Evolutionary conservation across 2,888 invertebrate genomes (phyloP).

Genomic region (Patella ulyssiponensis): DNA sequence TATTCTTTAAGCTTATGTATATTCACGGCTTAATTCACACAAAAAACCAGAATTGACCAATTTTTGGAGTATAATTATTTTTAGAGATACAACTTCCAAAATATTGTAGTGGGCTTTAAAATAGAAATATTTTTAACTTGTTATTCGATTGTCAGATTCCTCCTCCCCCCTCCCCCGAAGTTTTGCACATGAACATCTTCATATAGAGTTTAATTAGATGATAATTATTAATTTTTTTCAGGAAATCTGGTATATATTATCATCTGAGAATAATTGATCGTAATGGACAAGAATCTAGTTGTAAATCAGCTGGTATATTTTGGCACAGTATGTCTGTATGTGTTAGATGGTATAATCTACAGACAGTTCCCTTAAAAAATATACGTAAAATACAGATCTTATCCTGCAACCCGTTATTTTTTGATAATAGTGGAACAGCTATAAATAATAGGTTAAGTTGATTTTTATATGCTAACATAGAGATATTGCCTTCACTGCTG

Average conservation of each 20-base stretch:
- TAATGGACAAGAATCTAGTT: constrained; percentile 44
- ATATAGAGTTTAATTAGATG: too few relatives aligned
- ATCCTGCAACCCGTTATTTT: constrained; percentile 66
- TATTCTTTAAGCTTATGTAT: background rate
- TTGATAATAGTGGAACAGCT: constrained; percentile 54
- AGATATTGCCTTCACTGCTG: background rate
- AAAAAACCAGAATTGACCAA: too few relatives aligned
- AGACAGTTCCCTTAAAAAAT: constrained; percentile 45
- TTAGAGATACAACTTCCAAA: too few relatives aligned
- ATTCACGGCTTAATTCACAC: too few relatives aligned
- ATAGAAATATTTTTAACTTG: too few relatives aligned
- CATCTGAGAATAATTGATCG: constrained; percentile 54
- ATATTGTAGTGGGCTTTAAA: too few relatives aligned
- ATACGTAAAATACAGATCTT: constrained; percentile 55
- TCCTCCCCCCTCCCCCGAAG: too few relatives aligned
- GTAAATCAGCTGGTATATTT: constrained; percentile 51
- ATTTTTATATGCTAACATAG: background rate
- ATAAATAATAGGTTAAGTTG: constrained; percentile 58
- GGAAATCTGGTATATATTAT: constrained; percentile 53
- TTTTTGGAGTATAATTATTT: too few relatives aligned
- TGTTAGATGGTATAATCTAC: constrained; percentile 61
- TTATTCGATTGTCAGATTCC: too few relatives aligned
- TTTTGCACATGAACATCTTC: too few relatives aligned
- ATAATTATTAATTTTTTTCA: constrained; percentile 27
- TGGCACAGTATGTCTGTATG: constrained; percentile 57